Conservation (phyloP, 2,888 invertebrate species). For the Lasioglossum lativentre region DNA sequence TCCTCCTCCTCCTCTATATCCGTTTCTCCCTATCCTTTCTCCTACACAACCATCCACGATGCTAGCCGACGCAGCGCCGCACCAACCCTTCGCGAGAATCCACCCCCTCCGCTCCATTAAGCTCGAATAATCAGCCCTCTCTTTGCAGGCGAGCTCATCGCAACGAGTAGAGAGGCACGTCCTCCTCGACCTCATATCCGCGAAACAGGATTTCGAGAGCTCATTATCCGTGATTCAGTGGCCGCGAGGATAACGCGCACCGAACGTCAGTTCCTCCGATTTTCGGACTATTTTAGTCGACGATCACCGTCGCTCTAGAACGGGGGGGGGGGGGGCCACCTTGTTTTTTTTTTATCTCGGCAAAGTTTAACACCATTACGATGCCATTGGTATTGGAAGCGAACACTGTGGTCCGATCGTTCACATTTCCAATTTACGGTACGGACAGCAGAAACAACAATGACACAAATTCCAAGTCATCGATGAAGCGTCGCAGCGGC, state of each 20-base stretch:
- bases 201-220: constrained; percentile 73
- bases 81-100: constrained; percentile 29
- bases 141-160: constrained; percentile 62
- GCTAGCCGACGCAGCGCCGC: background rate
- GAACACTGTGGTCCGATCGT: background rate
- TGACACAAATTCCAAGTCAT: constrained; percentile 34
- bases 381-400: background rate
- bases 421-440: constrained; percentile 23
- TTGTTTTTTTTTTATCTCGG: too few species aligned
- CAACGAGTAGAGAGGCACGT: constrained; percentile 61
- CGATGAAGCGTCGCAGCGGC: constrained; percentile 28
- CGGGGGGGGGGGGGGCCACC: too few species aligned
- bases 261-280: constrained; percentile 17
- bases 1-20: constrained; percentile 3
- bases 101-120: constrained; percentile 64
- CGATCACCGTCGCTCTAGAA: background rate
- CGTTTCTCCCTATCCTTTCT: background rate
- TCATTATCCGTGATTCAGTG: constrained; percentile 64
- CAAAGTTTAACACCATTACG: background rate
- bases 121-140: constrained; percentile 69
- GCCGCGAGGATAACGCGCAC: constrained; percentile 29
- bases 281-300: background rate
- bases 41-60: background rate
- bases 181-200: constrained; percentile 64
- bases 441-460: constrained; percentile 24